These are phyloP conservation scores for Malthinus seriepunctatus DNA, from an alignment of 2,888 invertebrate genomes.

Conservation along the genomic window DNA sequence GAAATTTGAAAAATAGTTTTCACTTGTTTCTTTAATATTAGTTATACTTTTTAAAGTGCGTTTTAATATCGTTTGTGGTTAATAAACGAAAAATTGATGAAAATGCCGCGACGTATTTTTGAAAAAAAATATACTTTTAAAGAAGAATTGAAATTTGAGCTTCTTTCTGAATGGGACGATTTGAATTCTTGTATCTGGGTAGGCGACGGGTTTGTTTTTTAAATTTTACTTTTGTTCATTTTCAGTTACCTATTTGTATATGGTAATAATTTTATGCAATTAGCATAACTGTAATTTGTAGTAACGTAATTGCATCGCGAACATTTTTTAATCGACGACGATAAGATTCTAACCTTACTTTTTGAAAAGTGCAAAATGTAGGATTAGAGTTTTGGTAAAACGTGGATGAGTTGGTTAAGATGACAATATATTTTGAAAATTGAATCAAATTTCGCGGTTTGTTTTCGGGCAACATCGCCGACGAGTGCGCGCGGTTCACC, in stretches of 20 bases:
- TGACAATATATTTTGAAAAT: background rate
- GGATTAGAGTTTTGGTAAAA: conserved; percentile 5
- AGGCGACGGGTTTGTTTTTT: conserved; percentile 33
- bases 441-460: conserved; percentile 30
- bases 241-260: too few relatives aligned
- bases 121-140: conserved; percentile 13
- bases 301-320: too few relatives aligned
- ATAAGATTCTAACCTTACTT: conserved; percentile 4
- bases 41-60: too few relatives aligned
- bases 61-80: background rate
- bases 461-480: conserved; percentile 26
- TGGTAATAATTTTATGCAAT: background rate
- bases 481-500: conserved; percentile 41
- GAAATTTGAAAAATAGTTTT: too few relatives aligned
- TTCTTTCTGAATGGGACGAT: conserved; percentile 44
- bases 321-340: background rate
- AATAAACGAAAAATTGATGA: conserved; percentile 1
- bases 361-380: background rate
- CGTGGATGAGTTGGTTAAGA: conserved; percentile 7
- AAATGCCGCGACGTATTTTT: conserved; percentile 16
- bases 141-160: conserved; percentile 41
- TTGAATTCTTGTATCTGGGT: conserved; percentile 48
- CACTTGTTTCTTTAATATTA: too few relatives aligned
- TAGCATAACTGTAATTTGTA: too few relatives aligned
- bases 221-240: background rate